These are phyloP conservation scores for Diglossa brunneiventris DNA, from an alignment of 2,113 vertebrate genomes.

Conservation along the genomic window DNA sequence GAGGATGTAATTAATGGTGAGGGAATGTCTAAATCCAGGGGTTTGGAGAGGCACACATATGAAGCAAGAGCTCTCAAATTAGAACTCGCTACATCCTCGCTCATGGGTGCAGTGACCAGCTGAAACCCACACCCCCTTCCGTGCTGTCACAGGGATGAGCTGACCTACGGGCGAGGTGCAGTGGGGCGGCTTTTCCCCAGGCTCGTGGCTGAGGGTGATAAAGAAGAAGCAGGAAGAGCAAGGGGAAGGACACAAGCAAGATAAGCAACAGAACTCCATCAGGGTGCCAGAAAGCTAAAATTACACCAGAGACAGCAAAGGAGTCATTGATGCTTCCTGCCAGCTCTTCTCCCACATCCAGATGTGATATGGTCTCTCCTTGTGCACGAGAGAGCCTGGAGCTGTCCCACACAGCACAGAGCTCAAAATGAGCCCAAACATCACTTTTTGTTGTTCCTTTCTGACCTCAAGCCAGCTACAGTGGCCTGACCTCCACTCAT, in stretches of 20 bases:
- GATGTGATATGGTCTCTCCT: background rate
- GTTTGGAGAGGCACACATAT: background rate
- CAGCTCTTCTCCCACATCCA: background rate
- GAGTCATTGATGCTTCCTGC: background rate
- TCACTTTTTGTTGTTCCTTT: background rate
- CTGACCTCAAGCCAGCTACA: background rate
- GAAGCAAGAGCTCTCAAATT: background rate
- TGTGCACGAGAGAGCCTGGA: background rate
- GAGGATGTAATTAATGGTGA: constrained; percentile 52
- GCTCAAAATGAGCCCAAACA: background rate
- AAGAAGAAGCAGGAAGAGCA: background rate
- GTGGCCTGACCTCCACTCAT: background rate
- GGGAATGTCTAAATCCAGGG: constrained; percentile 4
- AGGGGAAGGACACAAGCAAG: background rate
- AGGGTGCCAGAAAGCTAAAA: background rate
- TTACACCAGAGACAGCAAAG: background rate
- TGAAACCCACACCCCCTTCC: background rate
- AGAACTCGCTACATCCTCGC: background rate
- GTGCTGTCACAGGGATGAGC: fast-evolving
- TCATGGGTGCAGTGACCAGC: background rate
- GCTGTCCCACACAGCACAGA: fast-evolving
- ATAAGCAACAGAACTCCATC: background rate
- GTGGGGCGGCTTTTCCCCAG: fast-evolving
- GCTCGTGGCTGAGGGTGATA: background rate
- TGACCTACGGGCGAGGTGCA: background rate